Percentiles rank a stretch among this genome's conserved stretches.
phyloP scores from a whole-genome alignment of 2,797 vertebrate genomes.

The Selene dorsalis region DNA sequence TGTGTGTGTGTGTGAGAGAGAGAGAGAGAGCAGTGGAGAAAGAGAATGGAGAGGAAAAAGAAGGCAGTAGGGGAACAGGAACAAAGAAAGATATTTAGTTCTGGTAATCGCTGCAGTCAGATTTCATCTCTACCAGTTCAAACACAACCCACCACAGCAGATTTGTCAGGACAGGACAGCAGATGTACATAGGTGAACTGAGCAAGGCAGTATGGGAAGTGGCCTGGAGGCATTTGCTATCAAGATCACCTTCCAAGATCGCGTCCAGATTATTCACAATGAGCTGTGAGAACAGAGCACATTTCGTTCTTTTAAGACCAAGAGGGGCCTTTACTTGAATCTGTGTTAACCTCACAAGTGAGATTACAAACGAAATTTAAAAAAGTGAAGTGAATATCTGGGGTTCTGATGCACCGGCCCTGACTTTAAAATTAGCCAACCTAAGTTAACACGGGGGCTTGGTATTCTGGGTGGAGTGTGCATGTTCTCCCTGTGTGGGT shows the following conservation, averaged over 20 bases:
- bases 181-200: constrained; percentile 11
- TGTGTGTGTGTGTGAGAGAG: background rate
- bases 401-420: no score
- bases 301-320: background rate
- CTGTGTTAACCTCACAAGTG: background rate
- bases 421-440: no score
- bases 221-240: constrained; percentile 19
- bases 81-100: background rate
- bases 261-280: background rate
- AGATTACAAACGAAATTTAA: no score
- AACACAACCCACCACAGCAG: constrained; percentile 5
- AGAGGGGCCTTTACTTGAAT: no score
- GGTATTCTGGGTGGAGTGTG: no score
- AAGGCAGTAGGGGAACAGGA: background rate
- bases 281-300: background rate
- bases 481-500: no score
- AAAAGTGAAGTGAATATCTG: no score
- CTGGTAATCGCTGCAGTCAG: constrained; percentile 7
- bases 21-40: constrained; percentile 13
- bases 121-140: constrained; percentile 36
- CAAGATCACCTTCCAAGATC: background rate
- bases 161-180: constrained; percentile 29
- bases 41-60: background rate
- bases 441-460: no score
- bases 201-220: constrained; percentile 1